phyloP scores from a whole-genome alignment of 1,140 invertebrate species.

The Pygmarrhopalites habei region DNA sequence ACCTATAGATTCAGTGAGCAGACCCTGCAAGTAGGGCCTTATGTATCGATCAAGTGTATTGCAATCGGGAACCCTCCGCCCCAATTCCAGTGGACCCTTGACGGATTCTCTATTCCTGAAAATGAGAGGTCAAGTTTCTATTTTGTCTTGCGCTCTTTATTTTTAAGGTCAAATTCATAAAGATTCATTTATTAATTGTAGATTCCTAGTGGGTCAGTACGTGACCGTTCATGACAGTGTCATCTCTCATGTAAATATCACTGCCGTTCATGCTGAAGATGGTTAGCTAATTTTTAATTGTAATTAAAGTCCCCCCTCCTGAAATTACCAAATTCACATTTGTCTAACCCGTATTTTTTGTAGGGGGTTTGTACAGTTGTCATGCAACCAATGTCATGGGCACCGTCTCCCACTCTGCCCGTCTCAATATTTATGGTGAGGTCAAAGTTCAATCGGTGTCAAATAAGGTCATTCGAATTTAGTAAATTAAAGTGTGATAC shows the following conservation, averaged over 20 bases:
- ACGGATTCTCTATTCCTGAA: conserved; percentile 71
- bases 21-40: conserved; percentile 77
- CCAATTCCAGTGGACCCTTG: conserved; percentile 77
- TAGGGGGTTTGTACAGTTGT: conserved; percentile 57
- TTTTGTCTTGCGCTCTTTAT: too few relatives aligned
- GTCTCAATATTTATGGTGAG: conserved; percentile 80
- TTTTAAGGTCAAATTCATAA: too few relatives aligned
- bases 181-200: too few relatives aligned
- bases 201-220: conserved; percentile 82
- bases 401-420: conserved; percentile 65
- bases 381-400: conserved; percentile 73
- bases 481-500: neutral
- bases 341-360: too few relatives aligned
- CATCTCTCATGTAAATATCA: conserved; percentile 90
- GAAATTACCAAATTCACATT: neutral
- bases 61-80: conserved; percentile 85
- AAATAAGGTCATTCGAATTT: neutral
- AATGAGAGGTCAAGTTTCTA: conserved; percentile 50
- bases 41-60: conserved; percentile 80
- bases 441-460: neutral
- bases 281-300: conserved; percentile 78
- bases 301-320: neutral
- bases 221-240: conserved; percentile 85
- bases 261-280: conserved; percentile 76
- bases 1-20: conserved; percentile 84